Conservation (phyloP, 1,140 invertebrate species). For the Eufriesea mexicana region DNA sequence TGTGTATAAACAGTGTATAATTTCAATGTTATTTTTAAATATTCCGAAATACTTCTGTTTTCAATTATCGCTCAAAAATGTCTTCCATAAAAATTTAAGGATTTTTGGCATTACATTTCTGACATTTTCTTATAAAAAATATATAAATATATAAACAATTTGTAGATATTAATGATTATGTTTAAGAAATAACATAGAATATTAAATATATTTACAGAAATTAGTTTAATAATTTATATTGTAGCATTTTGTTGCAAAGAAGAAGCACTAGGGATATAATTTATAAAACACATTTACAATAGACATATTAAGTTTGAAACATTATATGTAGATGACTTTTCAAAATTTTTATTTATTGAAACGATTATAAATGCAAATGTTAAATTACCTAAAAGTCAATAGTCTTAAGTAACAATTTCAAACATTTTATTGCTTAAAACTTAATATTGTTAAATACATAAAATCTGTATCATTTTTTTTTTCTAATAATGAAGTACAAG, state of each 20-base stretch:
- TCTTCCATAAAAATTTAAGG: constrained; percentile 32
- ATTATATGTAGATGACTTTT: not conserved
- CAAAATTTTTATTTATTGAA: constrained; percentile 3
- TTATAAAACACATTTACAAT: not conserved
- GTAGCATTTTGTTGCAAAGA: not conserved
- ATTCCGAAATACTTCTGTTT: not conserved
- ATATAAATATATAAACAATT: constrained; percentile 16
- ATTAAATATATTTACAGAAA: not conserved
- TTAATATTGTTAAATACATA: not conserved
- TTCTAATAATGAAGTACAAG: not conserved
- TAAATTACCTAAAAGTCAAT: constrained; percentile 3
- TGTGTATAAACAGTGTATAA: not conserved
- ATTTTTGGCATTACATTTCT: constrained; percentile 1
- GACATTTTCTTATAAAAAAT: constrained; percentile 17
- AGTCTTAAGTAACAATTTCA: not conserved
- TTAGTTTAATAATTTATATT: constrained; percentile 5
- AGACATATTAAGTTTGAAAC: not conserved
- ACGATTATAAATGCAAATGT: not conserved
- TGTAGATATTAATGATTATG: constrained; percentile 9
- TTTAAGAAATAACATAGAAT: constrained; percentile 12
- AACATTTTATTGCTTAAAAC: not conserved
- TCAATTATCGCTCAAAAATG: constrained; percentile 19
- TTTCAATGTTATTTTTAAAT: not conserved
- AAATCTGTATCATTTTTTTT: not conserved
- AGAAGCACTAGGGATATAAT: too few relatives aligned